Percentiles rank a stretch among this genome's conserved stretches.
Conservation (phyloP, 2,888 invertebrate species). For the Antitype chi region DNA sequence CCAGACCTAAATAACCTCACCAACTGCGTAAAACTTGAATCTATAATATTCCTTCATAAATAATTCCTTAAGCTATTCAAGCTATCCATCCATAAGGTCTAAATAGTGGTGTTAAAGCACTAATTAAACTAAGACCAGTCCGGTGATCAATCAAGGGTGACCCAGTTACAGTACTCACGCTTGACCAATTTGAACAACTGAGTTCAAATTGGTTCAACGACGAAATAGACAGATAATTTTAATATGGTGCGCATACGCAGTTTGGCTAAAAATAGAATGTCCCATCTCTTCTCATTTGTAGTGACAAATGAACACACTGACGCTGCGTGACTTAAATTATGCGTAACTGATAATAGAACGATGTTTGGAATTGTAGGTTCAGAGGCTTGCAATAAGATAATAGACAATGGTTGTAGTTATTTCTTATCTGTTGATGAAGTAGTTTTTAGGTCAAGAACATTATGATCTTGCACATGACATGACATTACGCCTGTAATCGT, state of each 20-base stretch:
- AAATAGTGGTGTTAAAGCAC: constrained; percentile 61
- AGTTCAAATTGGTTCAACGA: constrained; percentile 48
- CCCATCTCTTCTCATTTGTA: constrained; percentile 32
- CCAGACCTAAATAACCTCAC: not conserved
- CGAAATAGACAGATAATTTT: constrained; percentile 54
- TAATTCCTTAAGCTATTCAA: constrained; percentile 56
- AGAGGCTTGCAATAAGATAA: not conserved
- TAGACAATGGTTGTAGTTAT: too few species aligned
- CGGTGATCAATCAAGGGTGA: constrained; percentile 73
- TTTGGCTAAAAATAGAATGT: constrained; percentile 51
- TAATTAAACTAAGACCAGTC: constrained; percentile 64
- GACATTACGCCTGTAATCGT: not conserved
- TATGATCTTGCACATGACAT: too few species aligned
- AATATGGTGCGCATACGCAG: constrained; percentile 22
- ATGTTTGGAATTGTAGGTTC: not conserved
- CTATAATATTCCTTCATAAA: constrained; percentile 44
- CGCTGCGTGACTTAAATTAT: constrained; percentile 26
- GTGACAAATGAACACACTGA: constrained; percentile 36
- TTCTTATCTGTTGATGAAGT: too few species aligned
- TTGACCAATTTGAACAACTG: constrained; percentile 53
- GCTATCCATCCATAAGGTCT: constrained; percentile 52
- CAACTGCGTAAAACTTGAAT: constrained; percentile 13
- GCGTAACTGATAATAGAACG: constrained; percentile 9
- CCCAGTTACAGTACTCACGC: constrained; percentile 65
- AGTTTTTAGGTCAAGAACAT: too few species aligned